phyloP scores from a whole-genome alignment of 2,888 invertebrate species.

The Pseudococcus longispinus region DNA sequence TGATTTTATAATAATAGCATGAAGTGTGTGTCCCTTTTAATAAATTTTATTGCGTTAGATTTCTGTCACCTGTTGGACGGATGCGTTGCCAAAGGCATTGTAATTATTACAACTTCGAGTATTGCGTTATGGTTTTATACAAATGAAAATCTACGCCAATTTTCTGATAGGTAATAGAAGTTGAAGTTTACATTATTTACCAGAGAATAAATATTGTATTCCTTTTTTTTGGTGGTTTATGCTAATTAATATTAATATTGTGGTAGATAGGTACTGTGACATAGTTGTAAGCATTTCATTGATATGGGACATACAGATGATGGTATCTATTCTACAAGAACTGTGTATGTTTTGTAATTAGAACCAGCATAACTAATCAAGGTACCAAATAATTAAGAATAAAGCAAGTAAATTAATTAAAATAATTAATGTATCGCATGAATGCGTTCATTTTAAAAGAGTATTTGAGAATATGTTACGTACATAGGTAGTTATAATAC shows the following conservation, averaged over 20 bases:
- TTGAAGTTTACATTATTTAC: neutral
- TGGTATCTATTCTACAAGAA: neutral
- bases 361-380: neutral
- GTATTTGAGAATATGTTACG: neutral
- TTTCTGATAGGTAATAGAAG: too few species aligned
- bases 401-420: neutral
- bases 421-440: neutral
- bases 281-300: too few species aligned
- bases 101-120: neutral
- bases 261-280: too few species aligned
- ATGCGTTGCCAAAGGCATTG: neutral
- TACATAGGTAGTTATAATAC: neutral
- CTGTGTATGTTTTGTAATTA: neutral
- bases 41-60: neutral
- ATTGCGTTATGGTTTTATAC: neutral
- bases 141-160: neutral
- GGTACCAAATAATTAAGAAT: neutral
- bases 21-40: neutral
- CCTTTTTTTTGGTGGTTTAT: neutral
- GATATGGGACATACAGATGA: neutral
- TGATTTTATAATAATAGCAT: neutral
- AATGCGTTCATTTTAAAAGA: neutral
- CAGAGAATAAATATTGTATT: neutral
- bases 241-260: neutral
- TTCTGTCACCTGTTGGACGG: neutral